Evolutionary conservation across 2,113 vertebrate genomes (phyloP).

Genomic region (Atlantisia rogersi): DNA sequence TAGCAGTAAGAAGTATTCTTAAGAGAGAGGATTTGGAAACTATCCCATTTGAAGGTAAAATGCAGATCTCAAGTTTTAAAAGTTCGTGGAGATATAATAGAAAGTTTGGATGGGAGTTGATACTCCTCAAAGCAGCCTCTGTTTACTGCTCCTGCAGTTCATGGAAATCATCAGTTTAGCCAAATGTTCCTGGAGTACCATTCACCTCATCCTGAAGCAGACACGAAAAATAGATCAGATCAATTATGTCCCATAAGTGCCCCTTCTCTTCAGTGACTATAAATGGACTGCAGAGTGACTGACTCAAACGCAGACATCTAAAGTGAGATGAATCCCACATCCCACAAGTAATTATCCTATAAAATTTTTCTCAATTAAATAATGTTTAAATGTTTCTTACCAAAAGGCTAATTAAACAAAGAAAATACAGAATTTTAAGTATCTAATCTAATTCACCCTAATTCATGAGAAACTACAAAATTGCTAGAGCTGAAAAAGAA

Average conservation of each 20-base stretch:
- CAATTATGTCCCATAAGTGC: neutral
- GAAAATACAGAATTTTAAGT: neutral
- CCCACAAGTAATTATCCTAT: neutral
- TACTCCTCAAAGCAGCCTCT: neutral
- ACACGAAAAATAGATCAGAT: conserved; percentile 2
- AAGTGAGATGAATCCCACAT: neutral
- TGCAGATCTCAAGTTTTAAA: neutral
- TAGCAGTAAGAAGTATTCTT: neutral
- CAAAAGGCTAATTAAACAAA: neutral
- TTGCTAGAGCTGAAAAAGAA: neutral
- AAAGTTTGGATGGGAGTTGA: neutral
- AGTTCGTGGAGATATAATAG: neutral
- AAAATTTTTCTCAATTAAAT: neutral
- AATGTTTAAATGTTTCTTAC: neutral
- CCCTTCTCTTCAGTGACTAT: neutral
- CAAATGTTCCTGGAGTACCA: neutral
- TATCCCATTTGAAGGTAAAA: neutral
- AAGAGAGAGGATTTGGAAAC: neutral
- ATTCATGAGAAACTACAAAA: neutral
- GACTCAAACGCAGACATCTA: neutral
- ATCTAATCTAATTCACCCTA: neutral
- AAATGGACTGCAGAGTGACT: neutral
- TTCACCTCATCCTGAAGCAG: neutral
- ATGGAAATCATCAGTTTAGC: neutral
- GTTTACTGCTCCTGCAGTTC: neutral